These are phyloP conservation scores for Macquaria ambigua DNA, from an alignment of 2,113 vertebrate species.

Conservation along the genomic window DNA sequence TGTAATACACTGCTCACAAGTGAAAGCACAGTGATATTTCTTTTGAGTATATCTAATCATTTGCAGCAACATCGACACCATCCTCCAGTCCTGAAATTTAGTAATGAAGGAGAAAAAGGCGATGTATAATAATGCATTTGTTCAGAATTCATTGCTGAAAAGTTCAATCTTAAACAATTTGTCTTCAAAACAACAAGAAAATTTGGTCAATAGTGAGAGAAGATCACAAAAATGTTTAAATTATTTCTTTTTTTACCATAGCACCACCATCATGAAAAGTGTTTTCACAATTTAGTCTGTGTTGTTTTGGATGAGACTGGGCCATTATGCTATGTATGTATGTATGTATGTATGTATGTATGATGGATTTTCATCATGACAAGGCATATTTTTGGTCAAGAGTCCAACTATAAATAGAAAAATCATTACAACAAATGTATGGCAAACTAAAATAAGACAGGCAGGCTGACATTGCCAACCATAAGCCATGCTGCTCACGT, in stretches of 20 bases:
- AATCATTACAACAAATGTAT: not conserved
- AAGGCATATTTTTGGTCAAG: not conserved
- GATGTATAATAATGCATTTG: not conserved
- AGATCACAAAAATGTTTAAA: no score
- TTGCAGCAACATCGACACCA: not conserved
- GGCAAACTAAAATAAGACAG: not conserved
- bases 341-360: no score
- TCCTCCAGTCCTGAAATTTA: not conserved
- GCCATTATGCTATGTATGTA: no score
- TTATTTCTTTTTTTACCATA: no score
- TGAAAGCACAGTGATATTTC: not conserved
- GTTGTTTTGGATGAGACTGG: not conserved
- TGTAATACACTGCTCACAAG: not conserved
- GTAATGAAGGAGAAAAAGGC: not conserved
- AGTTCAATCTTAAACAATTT: not conserved
- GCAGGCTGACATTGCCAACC: not conserved
- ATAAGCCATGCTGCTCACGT: not conserved
- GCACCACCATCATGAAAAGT: not conserved
- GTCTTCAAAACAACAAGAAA: not conserved
- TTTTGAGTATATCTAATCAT: not conserved
- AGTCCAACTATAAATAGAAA: not conserved
- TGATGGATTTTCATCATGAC: not conserved
- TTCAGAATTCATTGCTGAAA: not conserved
- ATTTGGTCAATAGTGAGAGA: no score
- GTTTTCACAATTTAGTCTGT: not conserved